Conservation (phyloP, 2,888 invertebrate genomes). For the Megalurothrips usitatus region DNA sequence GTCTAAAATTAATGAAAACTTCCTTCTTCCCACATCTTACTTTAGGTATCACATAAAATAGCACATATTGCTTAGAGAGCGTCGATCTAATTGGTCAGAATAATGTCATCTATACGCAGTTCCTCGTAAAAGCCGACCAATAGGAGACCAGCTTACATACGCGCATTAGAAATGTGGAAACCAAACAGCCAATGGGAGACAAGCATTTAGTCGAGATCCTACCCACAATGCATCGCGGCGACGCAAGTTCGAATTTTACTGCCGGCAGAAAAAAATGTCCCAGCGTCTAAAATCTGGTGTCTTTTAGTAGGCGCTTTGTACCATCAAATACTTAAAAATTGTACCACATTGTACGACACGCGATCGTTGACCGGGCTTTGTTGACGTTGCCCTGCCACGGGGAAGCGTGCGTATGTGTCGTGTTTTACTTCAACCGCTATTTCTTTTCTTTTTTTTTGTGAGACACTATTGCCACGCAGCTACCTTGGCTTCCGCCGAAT, state of each 20-base stretch:
- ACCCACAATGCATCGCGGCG: slow-evolving; percentile 16
- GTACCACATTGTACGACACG: too few relatives aligned
- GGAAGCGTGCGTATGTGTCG: too few relatives aligned
- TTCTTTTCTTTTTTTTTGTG: too few relatives aligned
- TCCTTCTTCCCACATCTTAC: slow-evolving; percentile 41
- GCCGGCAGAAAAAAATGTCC: slow-evolving; percentile 9
- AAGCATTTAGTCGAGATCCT: slow-evolving; percentile 41
- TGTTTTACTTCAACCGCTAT: too few relatives aligned
- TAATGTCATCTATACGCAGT: slow-evolving; percentile 47
- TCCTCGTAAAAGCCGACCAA: slow-evolving; percentile 49
- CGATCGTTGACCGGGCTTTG: too few relatives aligned
- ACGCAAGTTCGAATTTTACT: slow-evolving; percentile 5
- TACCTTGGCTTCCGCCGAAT: too few relatives aligned
- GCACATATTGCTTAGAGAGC: slow-evolving; percentile 40
- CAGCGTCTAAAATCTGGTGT: not conserved
- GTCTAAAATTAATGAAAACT: slow-evolving; percentile 40
- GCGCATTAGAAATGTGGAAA: slow-evolving; percentile 48
- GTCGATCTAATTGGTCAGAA: slow-evolving; percentile 51
- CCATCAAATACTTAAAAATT: too few relatives aligned
- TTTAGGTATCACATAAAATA: slow-evolving; percentile 42
- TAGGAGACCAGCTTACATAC: slow-evolving; percentile 40
- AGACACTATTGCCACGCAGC: too few relatives aligned
- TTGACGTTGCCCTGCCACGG: too few relatives aligned
- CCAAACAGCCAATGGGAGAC: slow-evolving; percentile 46
- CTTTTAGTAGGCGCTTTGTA: too few relatives aligned